A percentile compares a stretch with the other conserved stretches of the same genome.
Conservation (phyloP, 2,113 vertebrate genomes). For the Macrotis lagotis region DNA sequence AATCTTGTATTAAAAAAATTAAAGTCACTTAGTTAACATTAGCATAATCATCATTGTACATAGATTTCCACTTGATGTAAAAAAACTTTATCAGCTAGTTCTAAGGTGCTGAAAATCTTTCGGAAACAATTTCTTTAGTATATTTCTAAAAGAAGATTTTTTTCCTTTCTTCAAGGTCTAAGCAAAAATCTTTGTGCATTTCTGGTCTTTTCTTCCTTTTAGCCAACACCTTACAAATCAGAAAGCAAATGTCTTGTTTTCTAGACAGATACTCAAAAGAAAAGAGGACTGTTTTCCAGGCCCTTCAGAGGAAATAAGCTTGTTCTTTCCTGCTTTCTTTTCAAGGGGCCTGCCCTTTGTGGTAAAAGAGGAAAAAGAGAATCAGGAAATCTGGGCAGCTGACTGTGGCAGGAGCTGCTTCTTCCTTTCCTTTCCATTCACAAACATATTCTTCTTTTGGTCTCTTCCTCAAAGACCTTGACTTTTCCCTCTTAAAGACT, state of each 20-base stretch:
- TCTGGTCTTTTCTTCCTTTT: not conserved
- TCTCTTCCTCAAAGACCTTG: not conserved
- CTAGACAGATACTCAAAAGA: not conserved
- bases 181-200: not conserved
- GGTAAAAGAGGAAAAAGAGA: not conserved
- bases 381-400: constrained; percentile 17
- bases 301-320: not conserved
- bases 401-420: not conserved
- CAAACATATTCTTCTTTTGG: not conserved
- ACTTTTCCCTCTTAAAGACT: not conserved
- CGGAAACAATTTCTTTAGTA: not conserved
- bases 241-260: not conserved
- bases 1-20: not conserved
- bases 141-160: not conserved
- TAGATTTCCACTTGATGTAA: not conserved
- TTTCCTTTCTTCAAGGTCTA: not conserved
- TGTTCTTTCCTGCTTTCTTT: constrained; percentile 2
- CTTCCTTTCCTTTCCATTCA: not conserved
- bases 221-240: not conserved
- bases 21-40: not conserved
- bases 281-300: not conserved
- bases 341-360: not conserved
- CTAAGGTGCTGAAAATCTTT: not conserved
- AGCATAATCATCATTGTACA: not conserved
- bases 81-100: not conserved